Percentiles rank a stretch among this genome's conserved stretches.
Evolutionary conservation across 2,888 invertebrate species (phyloP).

Genomic region (Pimpla rufipes): DNA sequence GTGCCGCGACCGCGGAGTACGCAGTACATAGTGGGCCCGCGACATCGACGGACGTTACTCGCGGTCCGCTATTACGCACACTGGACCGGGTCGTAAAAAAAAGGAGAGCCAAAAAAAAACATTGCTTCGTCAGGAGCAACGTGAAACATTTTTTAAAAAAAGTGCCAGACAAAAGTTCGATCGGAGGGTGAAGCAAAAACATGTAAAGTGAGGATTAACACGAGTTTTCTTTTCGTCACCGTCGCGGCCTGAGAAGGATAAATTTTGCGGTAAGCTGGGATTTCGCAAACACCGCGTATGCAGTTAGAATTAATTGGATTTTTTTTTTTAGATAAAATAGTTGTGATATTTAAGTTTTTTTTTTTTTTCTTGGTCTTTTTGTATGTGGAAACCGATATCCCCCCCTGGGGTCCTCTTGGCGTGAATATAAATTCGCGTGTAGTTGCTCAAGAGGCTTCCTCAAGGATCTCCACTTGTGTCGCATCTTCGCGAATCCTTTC

Average conservation of each 20-base stretch:
- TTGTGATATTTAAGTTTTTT: background rate
- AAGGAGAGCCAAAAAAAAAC: slow-evolving; percentile 15
- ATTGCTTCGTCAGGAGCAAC: background rate
- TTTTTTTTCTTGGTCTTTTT: no score
- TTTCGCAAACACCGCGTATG: background rate
- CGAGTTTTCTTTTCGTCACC: slow-evolving; percentile 25
- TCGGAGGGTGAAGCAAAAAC: slow-evolving; percentile 45
- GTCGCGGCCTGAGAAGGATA: slow-evolving; percentile 29
- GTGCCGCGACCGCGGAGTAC: slow-evolving; percentile 70
- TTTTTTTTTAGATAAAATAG: background rate
- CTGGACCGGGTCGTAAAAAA: slow-evolving; percentile 37
- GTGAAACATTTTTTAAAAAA: background rate
- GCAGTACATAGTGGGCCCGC: slow-evolving; percentile 72
- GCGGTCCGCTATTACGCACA: slow-evolving; percentile 62
- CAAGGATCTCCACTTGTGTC: slow-evolving; percentile 40
- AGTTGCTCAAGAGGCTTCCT: slow-evolving; percentile 45
- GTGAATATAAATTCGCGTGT: slow-evolving; percentile 32
- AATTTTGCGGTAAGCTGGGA: slow-evolving; percentile 47
- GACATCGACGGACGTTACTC: slow-evolving; percentile 70
- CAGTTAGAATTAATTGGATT: background rate
- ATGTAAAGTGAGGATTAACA: slow-evolving; percentile 65
- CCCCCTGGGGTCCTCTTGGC: no score
- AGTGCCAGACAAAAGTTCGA: slow-evolving; percentile 29
- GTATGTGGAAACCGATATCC: no score
- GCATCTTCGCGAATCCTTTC: slow-evolving; percentile 25